Base-by-base conservation (phyloP, 2,888 invertebrate genomes). In the Drosophila formosana region DNA sequence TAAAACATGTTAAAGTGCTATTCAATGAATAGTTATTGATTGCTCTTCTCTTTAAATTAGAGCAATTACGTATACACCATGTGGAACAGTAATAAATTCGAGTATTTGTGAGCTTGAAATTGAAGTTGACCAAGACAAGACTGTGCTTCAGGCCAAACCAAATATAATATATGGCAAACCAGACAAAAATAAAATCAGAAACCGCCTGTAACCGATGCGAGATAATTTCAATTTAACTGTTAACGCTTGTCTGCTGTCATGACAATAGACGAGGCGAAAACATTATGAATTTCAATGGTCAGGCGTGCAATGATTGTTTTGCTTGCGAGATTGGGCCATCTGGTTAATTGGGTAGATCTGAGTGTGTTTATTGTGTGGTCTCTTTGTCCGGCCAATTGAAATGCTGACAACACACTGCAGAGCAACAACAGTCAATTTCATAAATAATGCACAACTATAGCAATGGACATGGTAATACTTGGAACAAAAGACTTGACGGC, bases 181-280 rank as follows among this genome's bases (percentile, higher is more conserved):
- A n/a, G 34, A 30, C 18, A 5, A 30, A n/a, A 55, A 13, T 13
- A 8, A 52, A 52, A 52, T 18, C 25, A 26, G n/a, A 37, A 28
- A 37, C 26, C n/a, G 11, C 9, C n/a, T 46, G 37, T 39, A 49
- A 57, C 11, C 9, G 18, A 49, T n/a, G 39, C 28, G 26, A 49
- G 30, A 41, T 60, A 43, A 50, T 50, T 23, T 50, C 41, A 41
- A 60, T 32, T 60, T 30, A 41, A 32, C 23, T 41, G 13, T 25
- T 41, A 41, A 41, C 39, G 39, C 7, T 25, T 45, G 60, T 61
- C 60, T 61, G 51, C 50, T 45, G 60, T 28, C 60, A 61, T 51
- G 51, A 37, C 32, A 25, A 51, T 61, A 61, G 60, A 61, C 60
- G 41, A 2, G 25, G 26, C 13, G 13, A 39, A 28, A 43, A 51